Base-by-base conservation (phyloP, 2,888 invertebrate genomes). In the Eupelmus urozonus region DNA sequence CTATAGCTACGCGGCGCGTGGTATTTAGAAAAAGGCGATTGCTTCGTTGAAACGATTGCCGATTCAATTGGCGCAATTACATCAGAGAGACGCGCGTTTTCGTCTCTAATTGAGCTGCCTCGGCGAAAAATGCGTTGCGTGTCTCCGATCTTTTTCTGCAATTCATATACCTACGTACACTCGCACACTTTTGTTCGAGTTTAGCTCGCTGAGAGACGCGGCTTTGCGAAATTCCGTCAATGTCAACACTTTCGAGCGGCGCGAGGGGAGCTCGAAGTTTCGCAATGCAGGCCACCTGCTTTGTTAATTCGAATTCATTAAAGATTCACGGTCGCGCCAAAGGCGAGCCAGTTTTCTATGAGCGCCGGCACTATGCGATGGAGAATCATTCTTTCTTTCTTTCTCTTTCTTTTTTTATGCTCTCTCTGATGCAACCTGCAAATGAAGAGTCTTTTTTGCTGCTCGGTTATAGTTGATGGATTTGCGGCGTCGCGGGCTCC, bases 221-320 rank as follows among this genome's bases (percentile, higher is more conserved):
- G 2, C 29, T 74, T 74, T 74, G 57, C 74, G 65, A 65, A 74
- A 74, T 49, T 55, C 23, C 16, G n/a, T 49, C 74, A 74, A 74
- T 74, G 74, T 74, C 74, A 74, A 59, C 57, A 40, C 45, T 57
- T 18, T 45, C 45, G 18, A 20, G 27, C 5, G n/a, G 29, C 34
- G 16, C n/a, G 60, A n/a, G 11, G 34, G 9, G 34, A 23, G 18
- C 34, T 62, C 40, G 51, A 27, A 27, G 49, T 73, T 63, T 57
- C 59, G 65, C 20, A 66, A 57, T 29, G 34, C 34, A 18, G 60
- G 16, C 7, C 27, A 27, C 16, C 1, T 34, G 53, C 55, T 59
- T 65, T 65, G 74, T 74, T 49, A 57, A 59, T 66, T 57, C 66
- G 34, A 59, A 57, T 49, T 57, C 49, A 74, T 74, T 65, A 65